Evolutionary conservation across 2,113 vertebrate species (phyloP).

Genomic region (Etheostoma cragini): DNA sequence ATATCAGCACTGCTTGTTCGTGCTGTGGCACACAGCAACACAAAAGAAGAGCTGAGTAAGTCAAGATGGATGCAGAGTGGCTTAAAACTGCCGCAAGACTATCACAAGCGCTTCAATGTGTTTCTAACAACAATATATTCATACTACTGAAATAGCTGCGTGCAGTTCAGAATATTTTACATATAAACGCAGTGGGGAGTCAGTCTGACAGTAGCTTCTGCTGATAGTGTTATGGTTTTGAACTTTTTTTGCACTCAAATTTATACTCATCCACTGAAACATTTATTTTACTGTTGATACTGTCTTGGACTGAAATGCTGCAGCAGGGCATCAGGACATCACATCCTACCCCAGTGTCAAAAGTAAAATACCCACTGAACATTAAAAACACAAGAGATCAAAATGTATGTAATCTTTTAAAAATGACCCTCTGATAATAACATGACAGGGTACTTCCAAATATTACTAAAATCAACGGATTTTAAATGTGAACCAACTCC

Average conservation of each 20-base stretch:
- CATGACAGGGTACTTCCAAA: neutral
- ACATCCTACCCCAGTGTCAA: neutral
- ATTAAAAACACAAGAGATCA: conserved; percentile 19
- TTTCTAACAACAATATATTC: conserved; percentile 30
- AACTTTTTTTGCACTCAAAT: neutral
- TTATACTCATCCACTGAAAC: conserved; percentile 23
- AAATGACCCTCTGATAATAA: neutral
- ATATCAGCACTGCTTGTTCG: conserved; percentile 44
- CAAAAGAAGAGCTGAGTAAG: neutral
- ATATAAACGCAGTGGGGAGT: conserved; percentile 44
- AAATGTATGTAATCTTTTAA: conserved; percentile 8
- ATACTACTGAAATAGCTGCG: conserved; percentile 42
- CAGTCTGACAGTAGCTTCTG: conserved; percentile 18
- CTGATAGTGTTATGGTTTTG: conserved; percentile 35
- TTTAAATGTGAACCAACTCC: conserved; percentile 19
- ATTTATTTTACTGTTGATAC: conserved; percentile 15
- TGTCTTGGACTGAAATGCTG: conserved; percentile 7
- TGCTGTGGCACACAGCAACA: conserved; percentile 22
- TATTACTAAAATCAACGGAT: conserved; percentile 30
- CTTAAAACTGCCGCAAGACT: conserved; percentile 1
- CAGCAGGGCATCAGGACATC: neutral
- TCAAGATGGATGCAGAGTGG: conserved; percentile 36
- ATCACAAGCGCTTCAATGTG: conserved; percentile 31
- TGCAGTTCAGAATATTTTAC: conserved; percentile 50
- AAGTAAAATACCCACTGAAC: conserved; percentile 34